phyloP scores from a whole-genome alignment of 2,797 vertebrate genomes.

The Enteromius argenteus region DNA sequence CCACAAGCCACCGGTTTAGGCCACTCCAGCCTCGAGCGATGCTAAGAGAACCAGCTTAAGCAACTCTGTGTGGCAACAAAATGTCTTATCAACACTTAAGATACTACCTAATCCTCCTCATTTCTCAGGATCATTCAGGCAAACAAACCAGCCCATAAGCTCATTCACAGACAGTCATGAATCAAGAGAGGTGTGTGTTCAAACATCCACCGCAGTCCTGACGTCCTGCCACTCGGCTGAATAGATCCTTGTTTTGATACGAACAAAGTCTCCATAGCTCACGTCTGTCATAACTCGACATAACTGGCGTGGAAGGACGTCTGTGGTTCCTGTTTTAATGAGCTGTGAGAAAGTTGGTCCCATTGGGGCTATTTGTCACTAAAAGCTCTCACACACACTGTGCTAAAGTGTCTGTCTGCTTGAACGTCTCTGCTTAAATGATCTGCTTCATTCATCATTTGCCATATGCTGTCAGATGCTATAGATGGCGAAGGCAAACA shows the following conservation, averaged over 20 bases:
- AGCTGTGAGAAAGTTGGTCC: slow-evolving; percentile 40
- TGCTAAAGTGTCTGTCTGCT: slow-evolving; percentile 33
- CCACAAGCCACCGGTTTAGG: slow-evolving; percentile 10
- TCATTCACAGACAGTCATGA: slow-evolving; percentile 38
- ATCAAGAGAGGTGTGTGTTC: slow-evolving; percentile 34
- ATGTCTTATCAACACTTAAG: slow-evolving; percentile 46
- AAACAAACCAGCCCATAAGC: slow-evolving; percentile 36
- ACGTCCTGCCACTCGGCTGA: background rate
- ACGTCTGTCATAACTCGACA: slow-evolving; percentile 36
- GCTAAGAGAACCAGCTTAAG: slow-evolving; percentile 5
- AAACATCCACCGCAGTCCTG: slow-evolving; percentile 17
- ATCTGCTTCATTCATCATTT: slow-evolving; percentile 46
- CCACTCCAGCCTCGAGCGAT: slow-evolving; percentile 6
- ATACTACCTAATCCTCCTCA: slow-evolving; percentile 43
- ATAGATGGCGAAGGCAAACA: slow-evolving; percentile 47
- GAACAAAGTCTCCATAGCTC: slow-evolving; percentile 34
- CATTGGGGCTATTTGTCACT: slow-evolving; percentile 36
- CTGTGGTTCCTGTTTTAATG: slow-evolving; percentile 49
- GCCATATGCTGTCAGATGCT: slow-evolving; percentile 41
- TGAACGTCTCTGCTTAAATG: slow-evolving; percentile 43
- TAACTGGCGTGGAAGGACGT: slow-evolving; percentile 13
- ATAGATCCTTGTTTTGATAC: slow-evolving; percentile 33
- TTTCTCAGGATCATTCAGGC: slow-evolving; percentile 52
- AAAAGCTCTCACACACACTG: slow-evolving; percentile 19
- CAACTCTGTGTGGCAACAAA: slow-evolving; percentile 20